phyloP scores from a whole-genome alignment of 2,888 invertebrate genomes.

The Atethmia centrago region DNA sequence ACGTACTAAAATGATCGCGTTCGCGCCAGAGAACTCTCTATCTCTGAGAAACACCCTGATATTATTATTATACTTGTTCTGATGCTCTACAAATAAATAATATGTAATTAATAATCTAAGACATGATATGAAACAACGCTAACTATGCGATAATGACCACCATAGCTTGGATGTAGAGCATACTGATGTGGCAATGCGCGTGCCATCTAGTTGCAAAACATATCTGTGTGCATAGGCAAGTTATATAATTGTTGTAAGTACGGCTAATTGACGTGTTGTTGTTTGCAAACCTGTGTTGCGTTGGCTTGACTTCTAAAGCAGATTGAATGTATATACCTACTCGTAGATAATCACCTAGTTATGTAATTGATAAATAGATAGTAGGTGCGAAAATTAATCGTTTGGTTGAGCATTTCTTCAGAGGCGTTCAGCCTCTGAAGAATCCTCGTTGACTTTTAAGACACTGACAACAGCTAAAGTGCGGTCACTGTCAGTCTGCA shows the following conservation, averaged over 20 bases:
- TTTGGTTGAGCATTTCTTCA: neutral
- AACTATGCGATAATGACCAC: constrained; percentile 48
- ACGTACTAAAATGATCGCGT: no score
- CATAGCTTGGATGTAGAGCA: constrained; percentile 45
- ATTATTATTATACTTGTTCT: neutral
- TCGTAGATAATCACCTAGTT: neutral
- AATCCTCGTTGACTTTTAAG: neutral
- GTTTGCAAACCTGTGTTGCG: constrained; percentile 12
- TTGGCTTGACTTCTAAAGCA: constrained; percentile 6
- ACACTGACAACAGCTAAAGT: no score
- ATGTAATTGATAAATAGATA: neutral
- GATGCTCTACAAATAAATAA: constrained; percentile 2
- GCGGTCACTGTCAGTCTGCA: no score
- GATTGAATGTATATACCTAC: neutral
- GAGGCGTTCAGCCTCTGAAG: no score
- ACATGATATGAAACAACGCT: constrained; percentile 36
- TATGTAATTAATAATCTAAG: constrained; percentile 22
- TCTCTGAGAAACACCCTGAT: no score
- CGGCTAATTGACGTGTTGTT: constrained; percentile 30
- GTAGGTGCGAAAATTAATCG: neutral
- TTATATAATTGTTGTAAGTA: constrained; percentile 47
- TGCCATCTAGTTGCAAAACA: constrained; percentile 41
- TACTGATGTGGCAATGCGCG: constrained; percentile 38
- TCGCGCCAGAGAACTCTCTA: no score
- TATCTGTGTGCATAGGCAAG: constrained; percentile 13